Evolutionary conservation across 2,797 vertebrate genomes (phyloP).

Genomic region (Rhabdomys pumilio): DNA sequence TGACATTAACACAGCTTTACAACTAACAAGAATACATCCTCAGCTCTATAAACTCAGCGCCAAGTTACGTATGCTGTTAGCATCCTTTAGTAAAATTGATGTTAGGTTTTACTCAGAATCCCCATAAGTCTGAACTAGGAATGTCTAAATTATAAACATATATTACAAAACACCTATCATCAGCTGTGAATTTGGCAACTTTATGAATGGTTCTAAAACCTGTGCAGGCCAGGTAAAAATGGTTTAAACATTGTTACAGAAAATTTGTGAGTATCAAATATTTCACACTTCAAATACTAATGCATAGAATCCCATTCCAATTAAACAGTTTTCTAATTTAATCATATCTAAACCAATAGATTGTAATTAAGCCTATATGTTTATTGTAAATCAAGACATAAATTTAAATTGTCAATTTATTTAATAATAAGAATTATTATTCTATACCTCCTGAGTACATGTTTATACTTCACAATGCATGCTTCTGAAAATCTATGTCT

Average conservation of each 20-base stretch:
- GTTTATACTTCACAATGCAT: not conserved
- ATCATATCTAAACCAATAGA: slow-evolving; percentile 9
- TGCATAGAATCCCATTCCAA: slow-evolving; percentile 17
- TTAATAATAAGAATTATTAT: slow-evolving; percentile 12
- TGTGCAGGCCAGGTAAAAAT: not conserved
- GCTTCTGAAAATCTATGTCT: slow-evolving; percentile 50
- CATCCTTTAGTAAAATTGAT: slow-evolving; percentile 16
- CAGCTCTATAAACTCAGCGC: not conserved
- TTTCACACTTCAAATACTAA: not conserved
- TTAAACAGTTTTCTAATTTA: not conserved
- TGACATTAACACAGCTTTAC: not conserved
- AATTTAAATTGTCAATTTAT: not conserved
- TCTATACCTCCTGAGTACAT: not conserved
- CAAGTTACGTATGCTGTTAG: not conserved
- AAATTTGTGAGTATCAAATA: not conserved
- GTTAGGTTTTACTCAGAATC: not conserved
- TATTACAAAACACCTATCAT: slow-evolving; percentile 4
- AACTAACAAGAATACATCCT: not conserved
- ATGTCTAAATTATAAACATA: slow-evolving; percentile 50
- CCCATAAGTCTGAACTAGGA: not conserved
- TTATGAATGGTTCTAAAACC: not conserved
- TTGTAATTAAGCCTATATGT: not conserved
- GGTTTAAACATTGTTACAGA: not conserved
- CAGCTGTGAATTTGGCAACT: slow-evolving; percentile 1
- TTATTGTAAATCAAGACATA: slow-evolving; percentile 44